Evolutionary conservation across 2,888 invertebrate species (phyloP).

Genomic region (Beris chalybata): DNA sequence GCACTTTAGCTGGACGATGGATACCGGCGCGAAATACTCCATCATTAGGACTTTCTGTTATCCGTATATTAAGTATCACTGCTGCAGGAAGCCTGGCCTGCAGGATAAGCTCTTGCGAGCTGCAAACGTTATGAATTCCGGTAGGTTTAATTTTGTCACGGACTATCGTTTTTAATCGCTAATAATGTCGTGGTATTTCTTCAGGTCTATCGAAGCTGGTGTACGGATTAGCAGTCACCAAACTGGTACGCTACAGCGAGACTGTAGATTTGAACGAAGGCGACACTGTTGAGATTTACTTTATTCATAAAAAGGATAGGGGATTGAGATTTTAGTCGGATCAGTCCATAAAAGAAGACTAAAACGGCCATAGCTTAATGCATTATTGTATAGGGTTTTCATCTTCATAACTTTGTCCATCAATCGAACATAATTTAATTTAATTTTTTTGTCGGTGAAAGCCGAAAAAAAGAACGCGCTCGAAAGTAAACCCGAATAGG

Average conservation of each 20-base stretch:
- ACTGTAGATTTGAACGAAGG: slow-evolving; percentile 60
- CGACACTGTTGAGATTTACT: slow-evolving; percentile 73
- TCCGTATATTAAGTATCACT: slow-evolving; percentile 97
- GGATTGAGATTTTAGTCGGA: slow-evolving; percentile 64
- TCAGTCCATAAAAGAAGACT: no score
- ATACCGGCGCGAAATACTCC: slow-evolving; percentile 86
- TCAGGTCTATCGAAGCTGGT: slow-evolving; percentile 87
- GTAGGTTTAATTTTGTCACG: slow-evolving; percentile 57
- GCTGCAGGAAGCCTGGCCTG: slow-evolving; percentile 69
- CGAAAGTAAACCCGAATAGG: no score
- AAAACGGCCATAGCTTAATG: no score
- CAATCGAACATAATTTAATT: no score
- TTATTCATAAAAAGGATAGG: slow-evolving; percentile 86
- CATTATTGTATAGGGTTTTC: no score
- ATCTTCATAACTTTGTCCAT: no score
- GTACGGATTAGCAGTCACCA: slow-evolving; percentile 86
- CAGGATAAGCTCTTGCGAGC: slow-evolving; percentile 84
- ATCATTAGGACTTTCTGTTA: slow-evolving; percentile 84
- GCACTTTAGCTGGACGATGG: slow-evolving; percentile 93
- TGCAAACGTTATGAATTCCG: slow-evolving; percentile 89
- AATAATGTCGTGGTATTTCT: slow-evolving; percentile 43
- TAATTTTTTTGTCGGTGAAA: no score
- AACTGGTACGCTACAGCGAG: slow-evolving; percentile 78
- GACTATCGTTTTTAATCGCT: not conserved
- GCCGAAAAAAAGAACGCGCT: no score